Base-by-base conservation (phyloP, 1,140 invertebrate genomes). In the Homarus americanus region DNA sequence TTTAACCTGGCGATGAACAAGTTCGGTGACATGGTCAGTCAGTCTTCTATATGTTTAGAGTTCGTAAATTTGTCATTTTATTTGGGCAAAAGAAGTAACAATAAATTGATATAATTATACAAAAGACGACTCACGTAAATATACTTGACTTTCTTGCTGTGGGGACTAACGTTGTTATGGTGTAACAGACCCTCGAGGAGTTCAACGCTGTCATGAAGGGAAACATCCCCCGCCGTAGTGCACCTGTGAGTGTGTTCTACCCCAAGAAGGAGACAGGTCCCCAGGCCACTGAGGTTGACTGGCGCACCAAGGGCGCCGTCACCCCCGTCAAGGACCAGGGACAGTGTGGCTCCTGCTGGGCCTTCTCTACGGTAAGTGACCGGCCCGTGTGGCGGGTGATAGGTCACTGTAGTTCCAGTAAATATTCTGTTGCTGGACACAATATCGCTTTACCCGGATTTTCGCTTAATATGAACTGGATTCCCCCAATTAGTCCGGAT, bases 271-370 rank as follows among this genome's bases (percentile, higher is more conserved):
- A n/a, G 1, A 10, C n/a, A n/a, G n/a, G 28, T 4, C 15, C 44
- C 20, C 9, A 28, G 20, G 40, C 49, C 1, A 34, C 12, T 49
- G 44, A n/a, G 12, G 82, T 95, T 87, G 95, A 95, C 86, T 95
- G 95, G 94, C 92, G 94, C 75, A 92, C 93, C 2, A 92, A 94
- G 76, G 94, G 94, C 17, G 91, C 93, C 76, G 94, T 95, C 10
- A 95, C 94, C 9, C 82, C 93, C 1, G 94, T 95, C 58, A 95
- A 95, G 92, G 93, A 95, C 84, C 93, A 94, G 91, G 93, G 90
- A 20, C 44, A 92, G 24, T 94, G 94, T 78, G 94, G 94, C n/a
- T 94, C 93, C 2, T 94, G 94, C 53, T 94, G 94, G 94, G 93
- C 94, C 0, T 94, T 94, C 82, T 93, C 93, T 1, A 82, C 93